Base-by-base conservation (phyloP, 92 coral and sea anemone species). In the Micromussa lordhowensis region DNA sequence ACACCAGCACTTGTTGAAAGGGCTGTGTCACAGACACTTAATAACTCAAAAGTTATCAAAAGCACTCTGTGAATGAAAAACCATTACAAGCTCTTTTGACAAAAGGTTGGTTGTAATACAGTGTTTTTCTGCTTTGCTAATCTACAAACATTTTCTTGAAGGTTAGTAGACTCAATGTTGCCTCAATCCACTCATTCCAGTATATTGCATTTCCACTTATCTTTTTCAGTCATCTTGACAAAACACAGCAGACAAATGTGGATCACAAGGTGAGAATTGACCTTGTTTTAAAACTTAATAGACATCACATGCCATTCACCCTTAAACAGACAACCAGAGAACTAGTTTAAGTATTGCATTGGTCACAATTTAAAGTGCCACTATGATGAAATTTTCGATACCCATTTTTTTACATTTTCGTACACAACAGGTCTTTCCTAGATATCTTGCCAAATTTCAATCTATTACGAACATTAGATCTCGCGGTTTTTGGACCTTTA, bases 221-320 rank as follows among this genome's bases (percentile, higher is more conserved):
- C 48, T 77, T 69, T 91, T 90, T 17, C 91, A 97, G 99, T 35
- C 96, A 94, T 69, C 94, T 97, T 81, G 99, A 97, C 87, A 97
- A 96, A 88, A 90, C 88, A 66, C 99, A 97, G 88, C 99, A 97
- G 80, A 97, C 99, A 73, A 97, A 95, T 85, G 96, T 97, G 83
- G 99, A 97, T 81, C 99, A 97, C 88, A 97, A 97, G 98, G 99
- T 97, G 81, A 81, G 81, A 28, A 32, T 4, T n/a, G 32, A 16
- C 18, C 32, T 32, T 71, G 22, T 6, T 34, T 36, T 36, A 36
- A 36, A 36, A 36, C 38, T 36, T 36, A 2, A 36, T 36, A 0
- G 1, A 2, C 48, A 40, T 8, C 51, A 44, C 51, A 0, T 44
- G 61, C 22, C 19, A 55, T 55, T 16, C 0, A 16, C 61, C 59